Base-by-base conservation (phyloP, 2,888 invertebrate genomes). In the Hyppa rectilinea region DNA sequence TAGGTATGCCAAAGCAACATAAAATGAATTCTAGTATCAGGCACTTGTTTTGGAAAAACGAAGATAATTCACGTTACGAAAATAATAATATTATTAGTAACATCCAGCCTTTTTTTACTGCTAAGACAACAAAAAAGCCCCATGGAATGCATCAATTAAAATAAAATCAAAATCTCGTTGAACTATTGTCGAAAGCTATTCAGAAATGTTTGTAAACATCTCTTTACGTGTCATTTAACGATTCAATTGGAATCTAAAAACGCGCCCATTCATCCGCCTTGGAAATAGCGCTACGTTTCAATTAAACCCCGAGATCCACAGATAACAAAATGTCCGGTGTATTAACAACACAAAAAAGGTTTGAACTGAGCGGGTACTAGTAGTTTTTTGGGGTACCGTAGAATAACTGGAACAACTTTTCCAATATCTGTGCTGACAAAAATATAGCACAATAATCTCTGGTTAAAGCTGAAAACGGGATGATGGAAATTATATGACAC, bases 311-410 rank as follows among this genome's bases (percentile, higher is more conserved):
- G 88, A 91, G 89, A 88, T 88, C 87, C 87, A 84, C 75, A 71
- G 94, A 94, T 94, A 92, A 92, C 90, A 92, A 93, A 93, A 92
- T 93, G 93, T 92, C 92, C 92, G 91, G 87, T 86, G 86, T 87
- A 92, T 92, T 91, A 91, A 93, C 86, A 86, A 89, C 80, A 89
- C 87, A 90, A 90, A 90, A 82, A 86, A 87, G 76, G 60, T 80
- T 77, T 59, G 73, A 75, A 81, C 52, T 58, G 71, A 74, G 63
- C 53, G 58, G 43, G 66, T 59, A 62, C 29, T 61, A 53, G 65
- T 74, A 71, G 60, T 68, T 75, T 75, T 71, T 83, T 83, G 63
- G 85, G 82, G 84, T 80, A 75, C 78, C 56, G 72, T 78, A 52
- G 7, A 20, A 29, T 52, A 53, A 26, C 17, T n/a, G 0, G 20